Percentiles rank a stretch among this genome's conserved stretches.
Conservation (phyloP, 2,888 invertebrate species). For the Aleiodes alternator region DNA sequence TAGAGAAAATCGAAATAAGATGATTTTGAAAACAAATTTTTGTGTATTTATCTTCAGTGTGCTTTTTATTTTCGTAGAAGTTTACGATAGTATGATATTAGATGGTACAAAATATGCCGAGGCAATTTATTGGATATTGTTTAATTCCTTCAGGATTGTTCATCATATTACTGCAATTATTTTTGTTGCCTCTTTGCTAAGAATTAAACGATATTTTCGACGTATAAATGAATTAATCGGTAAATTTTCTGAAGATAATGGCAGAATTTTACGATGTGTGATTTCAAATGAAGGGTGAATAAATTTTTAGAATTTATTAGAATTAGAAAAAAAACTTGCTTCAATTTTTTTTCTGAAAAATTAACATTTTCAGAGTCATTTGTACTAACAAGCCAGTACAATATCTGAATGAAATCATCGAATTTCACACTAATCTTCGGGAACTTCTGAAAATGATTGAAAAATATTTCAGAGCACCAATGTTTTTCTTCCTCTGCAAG, state of each 20-base stretch:
- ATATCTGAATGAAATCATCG: no score
- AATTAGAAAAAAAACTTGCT: no score
- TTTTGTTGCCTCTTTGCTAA: not conserved
- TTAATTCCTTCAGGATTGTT: not conserved
- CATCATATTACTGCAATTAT: not conserved
- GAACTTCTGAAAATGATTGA: not conserved
- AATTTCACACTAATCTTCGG: not conserved
- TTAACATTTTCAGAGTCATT: no score
- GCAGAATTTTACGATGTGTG: no score
- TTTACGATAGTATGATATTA: not conserved
- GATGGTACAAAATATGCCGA: not conserved
- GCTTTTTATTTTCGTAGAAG: not conserved
- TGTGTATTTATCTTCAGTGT: not conserved
- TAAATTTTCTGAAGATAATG: not conserved
- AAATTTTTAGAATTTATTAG: not conserved
- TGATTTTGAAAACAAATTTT: not conserved
- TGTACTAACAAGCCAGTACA: no score
- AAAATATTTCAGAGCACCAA: slow-evolving; percentile 1
- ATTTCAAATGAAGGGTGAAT: not conserved
- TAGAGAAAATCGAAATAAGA: not conserved
- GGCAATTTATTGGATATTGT: not conserved
- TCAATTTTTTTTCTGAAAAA: not conserved
- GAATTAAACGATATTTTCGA: not conserved
- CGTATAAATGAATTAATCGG: not conserved
- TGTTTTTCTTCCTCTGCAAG: not conserved